Conservation (phyloP, 2,797 vertebrate species). For the Nasua narica region DNA sequence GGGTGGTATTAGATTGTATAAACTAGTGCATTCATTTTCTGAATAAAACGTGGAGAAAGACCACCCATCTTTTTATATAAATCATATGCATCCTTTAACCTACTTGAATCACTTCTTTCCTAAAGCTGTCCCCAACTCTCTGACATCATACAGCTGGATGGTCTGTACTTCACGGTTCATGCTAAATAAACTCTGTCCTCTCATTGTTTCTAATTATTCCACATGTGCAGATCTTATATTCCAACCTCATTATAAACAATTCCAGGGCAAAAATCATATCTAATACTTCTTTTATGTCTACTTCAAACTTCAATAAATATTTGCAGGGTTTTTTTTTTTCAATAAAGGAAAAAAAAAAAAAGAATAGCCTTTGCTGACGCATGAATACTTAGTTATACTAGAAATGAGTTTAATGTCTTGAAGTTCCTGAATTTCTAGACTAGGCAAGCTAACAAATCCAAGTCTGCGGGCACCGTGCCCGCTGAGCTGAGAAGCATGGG, state of each 20-base stretch:
- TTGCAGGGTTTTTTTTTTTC: neutral
- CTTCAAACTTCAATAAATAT: conserved; percentile 14
- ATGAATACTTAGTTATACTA: neutral
- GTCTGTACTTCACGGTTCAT: neutral
- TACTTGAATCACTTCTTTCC: conserved; percentile 12
- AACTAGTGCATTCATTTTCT: neutral
- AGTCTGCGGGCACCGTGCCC: neutral
- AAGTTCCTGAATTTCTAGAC: conserved; percentile 56
- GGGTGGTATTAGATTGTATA: neutral
- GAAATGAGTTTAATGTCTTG: conserved; percentile 5
- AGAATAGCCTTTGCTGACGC: conserved; percentile 24
- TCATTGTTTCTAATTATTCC: neutral
- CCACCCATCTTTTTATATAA: conserved; percentile 10
- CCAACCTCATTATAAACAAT: neutral
- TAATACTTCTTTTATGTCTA: neutral
- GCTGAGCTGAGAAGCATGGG: neutral
- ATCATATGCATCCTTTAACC: neutral
- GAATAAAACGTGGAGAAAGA: conserved; percentile 12
- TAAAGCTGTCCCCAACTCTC: neutral
- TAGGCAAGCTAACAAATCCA: conserved; percentile 16
- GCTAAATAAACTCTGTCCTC: neutral
- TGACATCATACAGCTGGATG: neutral
- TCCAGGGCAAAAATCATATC: neutral
- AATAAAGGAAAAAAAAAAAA: conserved; percentile 44
- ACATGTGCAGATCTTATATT: neutral